Base-by-base conservation (phyloP, 2,888 invertebrate genomes). In the Nemurella pictetii region DNA sequence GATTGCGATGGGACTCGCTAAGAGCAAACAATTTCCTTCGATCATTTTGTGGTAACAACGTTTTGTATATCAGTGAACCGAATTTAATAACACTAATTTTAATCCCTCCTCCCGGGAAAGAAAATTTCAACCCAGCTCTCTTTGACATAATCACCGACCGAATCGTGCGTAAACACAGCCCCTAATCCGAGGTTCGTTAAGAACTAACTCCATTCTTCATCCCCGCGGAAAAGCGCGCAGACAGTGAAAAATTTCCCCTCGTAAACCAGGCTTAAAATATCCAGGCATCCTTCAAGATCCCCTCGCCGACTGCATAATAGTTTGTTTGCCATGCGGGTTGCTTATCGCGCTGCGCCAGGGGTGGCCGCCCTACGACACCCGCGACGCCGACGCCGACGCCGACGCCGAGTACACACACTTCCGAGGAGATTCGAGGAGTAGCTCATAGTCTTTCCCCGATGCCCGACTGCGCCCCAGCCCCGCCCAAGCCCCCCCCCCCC, bases 301-400 rank as follows among this genome's bases (percentile, higher is more conserved):
- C 55, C 55, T 55, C 55, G 9, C 55, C 55, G 5, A 20, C 55
- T 55, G 55, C 55, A 55, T 55, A 55, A 55, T 55, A 55, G 55
- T 55, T 55, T 55, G 75, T 75, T 28, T 75, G 75, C 75, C 75
- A 25, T 75, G 75, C 75, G 75, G 75, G 75, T 75, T 75, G 75
- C 75, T 75, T 75, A 75, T 75, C 75, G 75, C 28, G n/a, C 75
- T 75, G 27, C 55, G 55, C 55, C 55, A 55, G 55, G 55, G 55
- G 55, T 55, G 55, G 55, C 55, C n/a, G n/a, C n/a, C n/a, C n/a
- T n/a, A n/a, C n/a, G n/a, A 55, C 55, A 55, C 55, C 2, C 55
- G 20, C n/a, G n/a, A n/a, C n/a, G n/a, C n/a, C n/a, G n/a, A n/a
- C n/a, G n/a, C n/a, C n/a, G n/a, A n/a, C n/a, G n/a, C n/a, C n/a